Conservation (phyloP, 2,797 vertebrate species). For the Gastrophryne carolinensis region DNA sequence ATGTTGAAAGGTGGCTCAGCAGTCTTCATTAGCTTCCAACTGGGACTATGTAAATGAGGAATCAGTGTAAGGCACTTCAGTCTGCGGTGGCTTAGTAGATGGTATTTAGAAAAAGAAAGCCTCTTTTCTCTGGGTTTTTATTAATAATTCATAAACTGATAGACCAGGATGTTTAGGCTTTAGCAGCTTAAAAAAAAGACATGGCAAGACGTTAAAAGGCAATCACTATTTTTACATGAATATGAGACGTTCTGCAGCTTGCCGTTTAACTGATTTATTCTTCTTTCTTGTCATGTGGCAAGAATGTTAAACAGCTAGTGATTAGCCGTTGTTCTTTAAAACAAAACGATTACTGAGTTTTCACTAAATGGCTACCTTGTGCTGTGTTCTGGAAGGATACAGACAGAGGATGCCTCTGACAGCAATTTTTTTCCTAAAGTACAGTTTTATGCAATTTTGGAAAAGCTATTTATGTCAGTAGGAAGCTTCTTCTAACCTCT, state of each 20-base stretch:
- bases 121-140: slow-evolving; percentile 72
- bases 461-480: slow-evolving; percentile 23
- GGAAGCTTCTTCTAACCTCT: slow-evolving; percentile 25
- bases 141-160: slow-evolving; percentile 83
- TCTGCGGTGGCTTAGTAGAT: slow-evolving; percentile 75
- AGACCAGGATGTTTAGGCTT: slow-evolving; percentile 77
- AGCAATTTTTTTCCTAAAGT: slow-evolving; percentile 29
- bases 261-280: slow-evolving; percentile 89
- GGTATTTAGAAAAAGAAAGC: slow-evolving; percentile 77
- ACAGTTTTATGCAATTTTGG: slow-evolving; percentile 37
- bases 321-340: slow-evolving; percentile 78
- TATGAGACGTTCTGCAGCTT: slow-evolving; percentile 87
- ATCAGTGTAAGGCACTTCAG: slow-evolving; percentile 78
- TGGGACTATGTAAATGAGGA: slow-evolving; percentile 83
- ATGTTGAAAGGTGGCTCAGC: slow-evolving; percentile 81
- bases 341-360: slow-evolving; percentile 69
- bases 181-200: slow-evolving; percentile 71
- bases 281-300: slow-evolving; percentile 67
- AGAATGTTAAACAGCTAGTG: slow-evolving; percentile 77
- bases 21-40: slow-evolving; percentile 86
- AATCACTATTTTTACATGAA: slow-evolving; percentile 90
- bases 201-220: slow-evolving; percentile 83
- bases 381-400: slow-evolving; percentile 64
- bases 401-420: slow-evolving; percentile 54
- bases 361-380: slow-evolving; percentile 72